Evolutionary conservation across 2,113 vertebrate species (phyloP).

Genomic region (Salvator merianae): DNA sequence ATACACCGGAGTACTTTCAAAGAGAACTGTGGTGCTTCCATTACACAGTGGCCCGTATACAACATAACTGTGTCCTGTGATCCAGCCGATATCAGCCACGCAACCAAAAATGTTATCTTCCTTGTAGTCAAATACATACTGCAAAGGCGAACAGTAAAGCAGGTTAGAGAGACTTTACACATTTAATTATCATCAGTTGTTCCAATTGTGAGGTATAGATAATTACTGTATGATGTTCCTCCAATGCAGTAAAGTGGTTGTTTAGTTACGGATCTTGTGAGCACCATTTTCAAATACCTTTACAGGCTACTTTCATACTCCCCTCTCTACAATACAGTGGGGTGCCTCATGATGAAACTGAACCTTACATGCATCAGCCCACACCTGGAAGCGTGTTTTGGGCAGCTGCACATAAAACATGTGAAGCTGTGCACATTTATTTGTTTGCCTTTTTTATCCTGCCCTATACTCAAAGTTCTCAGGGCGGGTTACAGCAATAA

Average conservation of each 20-base stretch:
- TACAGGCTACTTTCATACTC: too few relatives aligned
- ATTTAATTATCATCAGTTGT: too few relatives aligned
- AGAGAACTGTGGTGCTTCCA: slow-evolving; percentile 89
- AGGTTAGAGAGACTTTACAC: not conserved
- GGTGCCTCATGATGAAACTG: too few relatives aligned
- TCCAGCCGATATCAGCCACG: slow-evolving; percentile 93
- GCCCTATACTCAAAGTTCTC: too few relatives aligned
- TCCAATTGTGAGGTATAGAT: not conserved
- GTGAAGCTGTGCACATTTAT: too few relatives aligned
- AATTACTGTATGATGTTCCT: not conserved
- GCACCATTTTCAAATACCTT: not conserved
- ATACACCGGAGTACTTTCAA: slow-evolving; percentile 92
- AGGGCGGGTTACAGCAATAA: too few relatives aligned
- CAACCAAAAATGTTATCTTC: slow-evolving; percentile 89
- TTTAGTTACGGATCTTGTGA: not conserved
- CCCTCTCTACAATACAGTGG: too few relatives aligned
- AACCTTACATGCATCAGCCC: too few relatives aligned
- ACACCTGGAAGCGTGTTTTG: too few relatives aligned
- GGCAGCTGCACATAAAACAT: too few relatives aligned
- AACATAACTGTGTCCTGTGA: slow-evolving; percentile 93
- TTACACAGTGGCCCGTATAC: slow-evolving; percentile 93
- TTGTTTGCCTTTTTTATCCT: too few relatives aligned
- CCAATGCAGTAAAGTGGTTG: not conserved
- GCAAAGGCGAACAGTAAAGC: slow-evolving; percentile 54
- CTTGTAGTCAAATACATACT: slow-evolving; percentile 89